Evolutionary conservation across 2,797 vertebrate species (phyloP), one percentile per base, ranked within the genome.

Genomic region (Gymnopithys bicolor): DNA sequence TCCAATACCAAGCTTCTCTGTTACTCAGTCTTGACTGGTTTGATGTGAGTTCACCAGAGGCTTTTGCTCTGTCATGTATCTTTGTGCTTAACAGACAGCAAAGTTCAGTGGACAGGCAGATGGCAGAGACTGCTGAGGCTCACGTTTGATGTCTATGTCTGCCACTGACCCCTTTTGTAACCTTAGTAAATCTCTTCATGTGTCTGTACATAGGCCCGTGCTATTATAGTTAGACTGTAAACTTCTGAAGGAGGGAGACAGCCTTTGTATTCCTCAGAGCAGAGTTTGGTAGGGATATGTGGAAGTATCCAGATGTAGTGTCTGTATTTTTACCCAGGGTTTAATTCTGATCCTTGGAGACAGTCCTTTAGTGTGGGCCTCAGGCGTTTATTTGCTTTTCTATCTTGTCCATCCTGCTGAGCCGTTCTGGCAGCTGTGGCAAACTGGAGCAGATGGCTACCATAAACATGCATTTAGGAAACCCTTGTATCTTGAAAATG

Each of bases 41-140:
- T 93, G 84, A 89, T 92, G 73, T 14, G 90, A 90, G 96, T 88
- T 95, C 90, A 91, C 83, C 37, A 25, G 74, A 66, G 79, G 48
- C 73, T 93, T 90, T 82, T 82, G 48, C 74, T 93, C 70, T 86
- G 87, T 87, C 7, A 4, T 45, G 37, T 67, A 4, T 75, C 89
- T 88, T 84, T 93, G 63, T 88, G 66, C 56, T 90, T 94, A 73
- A 70, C 73, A 95, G 83, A 52, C 94, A 84, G 85, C 59, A 25
- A 60, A 76, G 89, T 93, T 92, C 89, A 88, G 1, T 64, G 77
- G 59, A 67, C 51, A 62, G 76, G 19, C 56, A 70, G 81, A 76
- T 88, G 41, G 41, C 25, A 39, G 53, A 60, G 66, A 5, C 82
- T 81, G 71, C 78, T 0, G 12, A 13, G 3, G 28, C 77, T 90